These are phyloP conservation scores for Parapsyche elsis DNA, from an alignment of 1,140 invertebrate genomes.

Conservation along the genomic window DNA sequence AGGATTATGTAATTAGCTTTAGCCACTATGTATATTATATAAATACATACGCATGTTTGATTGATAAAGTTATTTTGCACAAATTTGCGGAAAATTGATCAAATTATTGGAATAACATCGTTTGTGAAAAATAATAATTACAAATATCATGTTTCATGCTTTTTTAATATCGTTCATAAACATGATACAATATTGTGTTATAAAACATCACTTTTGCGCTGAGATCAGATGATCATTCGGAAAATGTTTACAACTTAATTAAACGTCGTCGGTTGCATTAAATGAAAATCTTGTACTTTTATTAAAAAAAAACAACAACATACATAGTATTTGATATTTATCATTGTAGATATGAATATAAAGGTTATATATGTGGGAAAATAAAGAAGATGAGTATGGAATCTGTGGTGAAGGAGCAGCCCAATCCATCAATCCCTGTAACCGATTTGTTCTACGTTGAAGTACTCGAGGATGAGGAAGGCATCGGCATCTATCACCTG, in stretches of 20 bases:
- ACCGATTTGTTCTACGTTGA: background rate
- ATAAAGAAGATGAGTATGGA: background rate
- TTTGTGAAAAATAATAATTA: no score
- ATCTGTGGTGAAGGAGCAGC: background rate
- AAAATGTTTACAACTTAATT: background rate
- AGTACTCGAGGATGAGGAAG: conserved; percentile 5
- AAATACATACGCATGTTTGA: no score
- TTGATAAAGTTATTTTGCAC: no score
- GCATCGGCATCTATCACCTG: conserved; percentile 33
- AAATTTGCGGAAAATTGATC: no score
- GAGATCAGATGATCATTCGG: background rate
- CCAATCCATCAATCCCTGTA: background rate
- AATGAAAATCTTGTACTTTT: no score
- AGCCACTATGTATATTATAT: no score
- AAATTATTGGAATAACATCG: no score
- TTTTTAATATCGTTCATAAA: conserved; percentile 13
- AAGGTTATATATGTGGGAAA: no score
- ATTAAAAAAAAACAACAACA: no score
- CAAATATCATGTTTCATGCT: background rate
- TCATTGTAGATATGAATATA: no score
- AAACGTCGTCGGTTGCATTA: background rate
- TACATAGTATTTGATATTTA: no score
- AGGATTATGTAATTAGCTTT: no score
- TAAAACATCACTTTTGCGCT: background rate
- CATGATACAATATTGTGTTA: background rate